phyloP scores from a whole-genome alignment of 2,797 vertebrate species.

The Myotis myotis region DNA sequence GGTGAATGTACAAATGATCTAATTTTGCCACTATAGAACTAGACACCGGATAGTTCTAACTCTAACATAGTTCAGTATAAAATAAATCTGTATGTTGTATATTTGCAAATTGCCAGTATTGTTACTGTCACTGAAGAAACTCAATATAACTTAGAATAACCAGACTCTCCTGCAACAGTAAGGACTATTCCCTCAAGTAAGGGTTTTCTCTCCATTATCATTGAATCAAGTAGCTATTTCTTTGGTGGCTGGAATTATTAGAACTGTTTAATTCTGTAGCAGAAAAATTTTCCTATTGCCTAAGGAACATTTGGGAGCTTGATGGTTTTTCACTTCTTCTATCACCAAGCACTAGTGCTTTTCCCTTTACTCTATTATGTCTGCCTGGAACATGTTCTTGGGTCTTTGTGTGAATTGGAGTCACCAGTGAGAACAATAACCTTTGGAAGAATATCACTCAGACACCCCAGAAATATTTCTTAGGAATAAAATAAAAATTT shows the following conservation, averaged over 20 bases:
- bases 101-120: not conserved
- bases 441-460: not conserved
- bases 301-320: not conserved
- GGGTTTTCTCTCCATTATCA: not conserved
- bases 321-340: not conserved
- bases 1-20: not conserved
- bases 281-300: not conserved
- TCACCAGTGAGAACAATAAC: not conserved
- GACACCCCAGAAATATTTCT: not conserved
- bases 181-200: not conserved
- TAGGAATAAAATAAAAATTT: not conserved
- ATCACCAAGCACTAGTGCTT: not conserved
- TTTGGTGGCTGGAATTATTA: not conserved
- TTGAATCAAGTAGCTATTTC: not conserved
- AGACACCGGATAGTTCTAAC: not conserved
- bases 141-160: not conserved
- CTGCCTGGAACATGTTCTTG: not conserved
- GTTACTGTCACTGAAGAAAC: not conserved
- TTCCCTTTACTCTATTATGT: not conserved
- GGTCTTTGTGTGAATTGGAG: not conserved
- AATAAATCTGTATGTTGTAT: not conserved
- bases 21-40: not conserved
- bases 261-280: not conserved
- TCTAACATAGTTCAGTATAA: not conserved
- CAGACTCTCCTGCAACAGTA: not conserved